Base-by-base conservation (phyloP, 2,113 vertebrate genomes). In the Ciconia boyciana region DNA sequence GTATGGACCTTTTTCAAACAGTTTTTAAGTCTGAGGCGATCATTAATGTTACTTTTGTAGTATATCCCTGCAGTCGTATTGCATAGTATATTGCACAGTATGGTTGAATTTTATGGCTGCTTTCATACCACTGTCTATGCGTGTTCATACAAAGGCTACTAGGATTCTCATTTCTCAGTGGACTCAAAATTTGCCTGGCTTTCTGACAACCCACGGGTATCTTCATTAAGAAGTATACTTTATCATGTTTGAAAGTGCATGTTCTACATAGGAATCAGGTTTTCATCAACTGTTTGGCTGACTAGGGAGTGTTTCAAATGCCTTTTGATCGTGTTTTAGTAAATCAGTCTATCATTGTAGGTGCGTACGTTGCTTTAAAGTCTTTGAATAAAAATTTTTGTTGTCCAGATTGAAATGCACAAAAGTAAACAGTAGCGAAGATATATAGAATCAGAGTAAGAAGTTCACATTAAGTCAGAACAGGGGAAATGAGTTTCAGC, bases 101-200 rank as follows among this genome's bases (percentile, higher is more conserved):
- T 19, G 10, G 13, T 49, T 77, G 12, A 72, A 11, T 66, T 75
- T 90, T 79, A 12, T 36, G 66, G 4, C 7, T 29, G 18, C 26
- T 64, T 79, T 62, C 1, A 0, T 65, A 26, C 10, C 11, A 6
- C 34, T 91, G 19, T 8, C 2, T 52, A 0, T 82, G 6, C 36
- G 1, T 14, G 29, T 80, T 80, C 20, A 3, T 72, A 10, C 7
- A 51, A 41, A 79, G 39, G 28, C 3, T 75, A 1, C 17, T 29
- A 26, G 21, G 64, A 16, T 70, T 77, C 36, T 48, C 6, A 15
- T 57, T 79, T 91, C 26, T 61, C 15, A 12, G 13, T 57, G 68
- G 41, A 24, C 46, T 87, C 46, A 41, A 44, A 80, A 60, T n/a
- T 72, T 10, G 55, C 39, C 39, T 54, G 36, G 14, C 16, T 65